Percentiles rank a stretch among this genome's conserved stretches.
Evolutionary conservation across 2,113 vertebrate species (phyloP).

Genomic region (Myxocyprinus asiaticus): DNA sequence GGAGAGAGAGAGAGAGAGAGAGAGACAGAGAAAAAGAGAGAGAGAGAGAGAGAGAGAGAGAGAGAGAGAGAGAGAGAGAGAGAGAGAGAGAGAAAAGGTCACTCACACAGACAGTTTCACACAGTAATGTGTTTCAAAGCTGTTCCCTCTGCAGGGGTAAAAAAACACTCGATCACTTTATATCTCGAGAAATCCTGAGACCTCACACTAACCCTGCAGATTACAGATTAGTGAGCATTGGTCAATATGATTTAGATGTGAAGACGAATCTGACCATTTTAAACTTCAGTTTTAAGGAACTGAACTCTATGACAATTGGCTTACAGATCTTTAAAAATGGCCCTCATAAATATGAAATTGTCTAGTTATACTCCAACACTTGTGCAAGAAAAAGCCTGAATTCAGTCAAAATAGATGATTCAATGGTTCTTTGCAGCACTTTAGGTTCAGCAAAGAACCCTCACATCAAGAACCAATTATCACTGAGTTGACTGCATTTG

Average conservation of each 20-base stretch:
- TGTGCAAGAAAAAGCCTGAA: not conserved
- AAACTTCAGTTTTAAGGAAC: constrained; percentile 8
- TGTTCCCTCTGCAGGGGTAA: constrained; percentile 54
- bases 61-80: constrained; percentile 53
- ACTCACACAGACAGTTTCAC: constrained; percentile 64
- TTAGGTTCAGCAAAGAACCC: no score
- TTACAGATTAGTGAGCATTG: constrained; percentile 21
- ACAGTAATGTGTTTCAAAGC: constrained; percentile 71
- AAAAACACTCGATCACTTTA: constrained; percentile 44
- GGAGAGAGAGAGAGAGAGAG: constrained; percentile 57
- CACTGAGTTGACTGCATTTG: no score
- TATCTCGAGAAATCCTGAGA: constrained; percentile 34
- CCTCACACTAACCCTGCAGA: constrained; percentile 21
- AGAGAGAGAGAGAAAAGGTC: constrained; percentile 59
- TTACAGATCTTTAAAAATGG: constrained; percentile 7
- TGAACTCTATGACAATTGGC: constrained; percentile 12
- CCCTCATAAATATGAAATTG: constrained; percentile 26
- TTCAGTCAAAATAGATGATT: no score
- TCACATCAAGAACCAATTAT: no score
- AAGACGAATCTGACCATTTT: constrained; percentile 34
- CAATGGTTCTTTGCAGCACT: no score
- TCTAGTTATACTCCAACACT: not conserved
- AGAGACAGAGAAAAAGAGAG: constrained; percentile 50
- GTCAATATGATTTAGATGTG: constrained; percentile 29
- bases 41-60: constrained; percentile 52